Percentiles rank a stretch among this genome's conserved stretches.
phyloP scores from a whole-genome alignment of 2,113 vertebrate genomes.

The Tachycineta bicolor region DNA sequence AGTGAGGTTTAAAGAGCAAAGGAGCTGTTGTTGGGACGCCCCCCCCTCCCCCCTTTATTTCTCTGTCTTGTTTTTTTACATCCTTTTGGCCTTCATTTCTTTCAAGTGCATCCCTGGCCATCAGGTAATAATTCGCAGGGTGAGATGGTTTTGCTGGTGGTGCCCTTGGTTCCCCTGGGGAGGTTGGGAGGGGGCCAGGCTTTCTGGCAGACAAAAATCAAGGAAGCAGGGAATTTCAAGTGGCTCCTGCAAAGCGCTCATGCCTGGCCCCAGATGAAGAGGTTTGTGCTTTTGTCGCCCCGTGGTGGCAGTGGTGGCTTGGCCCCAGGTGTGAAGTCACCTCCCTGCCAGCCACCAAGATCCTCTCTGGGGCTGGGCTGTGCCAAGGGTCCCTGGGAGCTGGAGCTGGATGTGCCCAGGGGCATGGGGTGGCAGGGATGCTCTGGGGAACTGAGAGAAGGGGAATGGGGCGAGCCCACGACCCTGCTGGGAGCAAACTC shows the following conservation, averaged over 20 bases:
- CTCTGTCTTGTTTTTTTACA: neutral
- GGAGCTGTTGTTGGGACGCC: neutral
- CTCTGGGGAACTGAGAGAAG: neutral
- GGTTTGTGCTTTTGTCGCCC: neutral
- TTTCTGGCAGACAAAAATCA: neutral
- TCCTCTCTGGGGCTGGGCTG: too few relatives aligned
- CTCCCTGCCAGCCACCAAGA: neutral
- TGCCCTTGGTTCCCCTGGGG: neutral
- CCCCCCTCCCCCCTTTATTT: neutral
- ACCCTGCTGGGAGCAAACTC: neutral
- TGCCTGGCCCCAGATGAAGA: neutral
- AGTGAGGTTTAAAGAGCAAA: neutral
- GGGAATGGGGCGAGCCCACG: neutral
- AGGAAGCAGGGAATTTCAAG: neutral
- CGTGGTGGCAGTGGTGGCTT: accelerated
- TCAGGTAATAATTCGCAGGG: neutral
- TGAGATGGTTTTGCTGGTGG: neutral
- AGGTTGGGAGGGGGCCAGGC: neutral
- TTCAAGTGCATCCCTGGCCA: neutral
- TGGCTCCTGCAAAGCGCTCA: neutral
- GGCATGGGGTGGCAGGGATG: accelerated
- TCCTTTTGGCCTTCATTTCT: neutral
- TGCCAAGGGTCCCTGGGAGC: accelerated
- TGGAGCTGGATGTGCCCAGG: accelerated
- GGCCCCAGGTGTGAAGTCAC: neutral